These are phyloP conservation scores for Argya squamiceps DNA, from an alignment of 2,797 vertebrate species.

Conservation along the genomic window DNA sequence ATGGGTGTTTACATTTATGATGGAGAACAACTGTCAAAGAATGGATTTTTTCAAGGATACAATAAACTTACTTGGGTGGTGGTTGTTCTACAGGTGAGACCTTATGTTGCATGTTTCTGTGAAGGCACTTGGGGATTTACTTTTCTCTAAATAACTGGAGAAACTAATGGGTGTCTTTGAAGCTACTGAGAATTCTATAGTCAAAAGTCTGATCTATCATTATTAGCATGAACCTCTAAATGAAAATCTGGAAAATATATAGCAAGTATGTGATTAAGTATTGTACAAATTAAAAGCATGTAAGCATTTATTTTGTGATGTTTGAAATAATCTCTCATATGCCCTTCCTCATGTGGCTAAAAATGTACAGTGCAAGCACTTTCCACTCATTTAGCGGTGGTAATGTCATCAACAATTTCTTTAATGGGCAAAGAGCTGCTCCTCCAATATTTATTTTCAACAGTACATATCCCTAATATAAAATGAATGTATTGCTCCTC, in stretches of 20 bases:
- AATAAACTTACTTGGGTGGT: constrained; percentile 93
- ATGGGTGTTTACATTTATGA: constrained; percentile 93
- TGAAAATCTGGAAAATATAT: not conserved
- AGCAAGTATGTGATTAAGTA: not conserved
- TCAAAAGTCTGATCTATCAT: not conserved
- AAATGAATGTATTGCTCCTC: not conserved
- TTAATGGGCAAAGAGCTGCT: not conserved
- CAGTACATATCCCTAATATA: not conserved
- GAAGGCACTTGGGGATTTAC: not conserved
- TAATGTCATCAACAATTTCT: not conserved
- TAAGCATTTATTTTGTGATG: not conserved
- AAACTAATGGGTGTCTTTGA: not conserved
- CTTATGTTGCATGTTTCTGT: not conserved
- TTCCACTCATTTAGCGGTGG: not conserved
- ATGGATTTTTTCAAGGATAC: constrained; percentile 98
- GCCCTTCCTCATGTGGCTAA: not conserved
- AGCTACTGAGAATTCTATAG: not conserved
- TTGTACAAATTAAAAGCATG: not conserved
- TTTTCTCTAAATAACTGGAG: not conserved
- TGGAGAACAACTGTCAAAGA: constrained; percentile 87
- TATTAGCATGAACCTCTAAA: not conserved
- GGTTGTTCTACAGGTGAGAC: constrained; percentile 90
- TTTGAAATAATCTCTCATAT: not conserved
- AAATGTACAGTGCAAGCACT: not conserved
- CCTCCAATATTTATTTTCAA: not conserved